Base-by-base conservation (phyloP, 2,797 vertebrate genomes). In the Enoplosus armatus region DNA sequence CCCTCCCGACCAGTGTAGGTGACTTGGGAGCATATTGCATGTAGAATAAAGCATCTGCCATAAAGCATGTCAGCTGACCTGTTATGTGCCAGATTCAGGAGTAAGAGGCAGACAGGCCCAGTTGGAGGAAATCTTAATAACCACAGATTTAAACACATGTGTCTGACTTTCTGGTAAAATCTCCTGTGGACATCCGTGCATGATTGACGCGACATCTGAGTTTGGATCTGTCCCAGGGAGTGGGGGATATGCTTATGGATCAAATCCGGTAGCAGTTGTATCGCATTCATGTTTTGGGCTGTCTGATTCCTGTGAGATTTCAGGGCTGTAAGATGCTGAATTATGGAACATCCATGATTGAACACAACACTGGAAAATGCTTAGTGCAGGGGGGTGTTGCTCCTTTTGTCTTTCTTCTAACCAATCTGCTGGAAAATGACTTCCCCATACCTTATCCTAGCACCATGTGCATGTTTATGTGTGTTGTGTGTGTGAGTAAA, bases 181-280 rank as follows among this genome's bases (percentile, higher is more conserved):
- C 81, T 79, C 60, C 18, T 1, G 2, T 39, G 69, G 74, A 88
- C 69, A 85, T 88, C 61, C 7, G 3, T 58, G 33, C 37, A 50
- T 72, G 72, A 90, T 90, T 87, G 82, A 83, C 16, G 2, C 77
- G 83, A 87, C 85, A 90, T 87, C 76, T 20, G 71, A 64, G 53
- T 79, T 63, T 90, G 85, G 90, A 88, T 80, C 29, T 20, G 65
- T 77, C 82, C 85, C 87, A 87, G 54, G 2, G n/a, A 64, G 33
- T 22, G 29, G 62, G 47, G 76, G 31, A 27, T 50, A 61, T 75
- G 51, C 55, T 67, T 59, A 62, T 45, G 77, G 58, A 20, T 77
- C 43, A 68, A 83, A 84, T 72, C 74, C 76, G 56, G 76, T 31
- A 47, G 68, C 27, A 37, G 56, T 48, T 77, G 69, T 56, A 63